Evolutionary conservation across 2,797 vertebrate genomes (phyloP).

Genomic region (Syndactyla subalaris): DNA sequence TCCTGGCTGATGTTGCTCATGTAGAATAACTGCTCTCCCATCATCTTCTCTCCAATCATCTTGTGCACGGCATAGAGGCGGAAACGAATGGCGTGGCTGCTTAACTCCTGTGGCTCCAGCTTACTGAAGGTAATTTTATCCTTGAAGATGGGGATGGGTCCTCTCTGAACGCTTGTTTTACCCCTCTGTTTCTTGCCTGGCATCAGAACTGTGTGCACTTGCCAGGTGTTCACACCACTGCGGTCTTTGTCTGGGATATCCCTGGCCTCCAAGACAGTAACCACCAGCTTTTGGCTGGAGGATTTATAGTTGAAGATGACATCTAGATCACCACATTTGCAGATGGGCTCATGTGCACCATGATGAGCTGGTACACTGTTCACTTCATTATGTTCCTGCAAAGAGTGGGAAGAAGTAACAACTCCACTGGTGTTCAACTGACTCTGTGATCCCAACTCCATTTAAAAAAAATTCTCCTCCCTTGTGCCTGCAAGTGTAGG

Average conservation of each 20-base stretch:
- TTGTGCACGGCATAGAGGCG: slow-evolving; percentile 89
- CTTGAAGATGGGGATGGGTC: slow-evolving; percentile 84
- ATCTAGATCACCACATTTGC: slow-evolving; percentile 89
- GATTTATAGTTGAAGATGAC: slow-evolving; percentile 84
- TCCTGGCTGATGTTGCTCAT: slow-evolving; percentile 80
- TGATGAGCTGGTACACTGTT: slow-evolving; percentile 39
- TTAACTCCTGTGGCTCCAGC: slow-evolving; percentile 83
- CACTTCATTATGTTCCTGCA: slow-evolving; percentile 75
- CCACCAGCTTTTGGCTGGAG: slow-evolving; percentile 82
- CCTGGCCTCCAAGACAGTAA: slow-evolving; percentile 84
- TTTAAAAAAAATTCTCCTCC: neutral
- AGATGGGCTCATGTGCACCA: slow-evolving; percentile 78
- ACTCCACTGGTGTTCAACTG: neutral
- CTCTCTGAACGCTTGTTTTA: slow-evolving; percentile 86
- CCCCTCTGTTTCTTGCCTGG: slow-evolving; percentile 91
- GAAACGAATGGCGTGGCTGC: slow-evolving; percentile 85
- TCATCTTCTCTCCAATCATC: slow-evolving; percentile 89
- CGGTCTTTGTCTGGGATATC: slow-evolving; percentile 91
- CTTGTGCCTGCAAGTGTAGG: neutral
- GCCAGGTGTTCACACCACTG: slow-evolving; percentile 90
- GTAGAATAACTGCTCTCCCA: slow-evolving; percentile 90
- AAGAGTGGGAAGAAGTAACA: slow-evolving; percentile 12
- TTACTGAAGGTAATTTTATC: slow-evolving; percentile 89
- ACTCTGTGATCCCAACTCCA: neutral
- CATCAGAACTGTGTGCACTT: slow-evolving; percentile 90